Evolutionary conservation across 2,888 invertebrate genomes (phyloP).

Genomic region (Eueremaeus valkanovi): DNA sequence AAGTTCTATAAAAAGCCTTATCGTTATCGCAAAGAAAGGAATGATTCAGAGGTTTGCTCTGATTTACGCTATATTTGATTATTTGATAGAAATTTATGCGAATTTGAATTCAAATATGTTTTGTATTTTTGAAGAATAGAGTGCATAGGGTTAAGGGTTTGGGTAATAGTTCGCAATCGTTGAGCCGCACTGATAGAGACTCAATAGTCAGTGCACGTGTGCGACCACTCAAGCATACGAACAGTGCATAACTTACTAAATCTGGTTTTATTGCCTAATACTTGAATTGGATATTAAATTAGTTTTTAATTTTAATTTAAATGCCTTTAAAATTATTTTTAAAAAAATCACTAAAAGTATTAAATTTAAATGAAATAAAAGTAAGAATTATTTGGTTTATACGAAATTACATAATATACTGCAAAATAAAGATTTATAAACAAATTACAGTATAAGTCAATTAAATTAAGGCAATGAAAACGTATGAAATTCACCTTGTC

Average conservation of each 20-base stretch:
- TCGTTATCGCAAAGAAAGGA: not conserved
- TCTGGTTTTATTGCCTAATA: not conserved
- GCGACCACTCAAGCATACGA: conserved; percentile 7
- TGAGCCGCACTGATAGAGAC: not conserved
- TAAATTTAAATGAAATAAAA: too few species aligned
- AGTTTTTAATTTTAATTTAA: too few species aligned
- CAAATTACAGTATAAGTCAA: too few species aligned
- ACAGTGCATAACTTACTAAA: not conserved
- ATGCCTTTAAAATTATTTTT: too few species aligned
- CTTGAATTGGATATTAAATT: too few species aligned
- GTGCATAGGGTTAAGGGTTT: conserved; percentile 21
- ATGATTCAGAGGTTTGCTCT: conserved; percentile 14
- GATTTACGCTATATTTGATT: conserved; percentile 3
- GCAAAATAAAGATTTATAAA: too few species aligned
- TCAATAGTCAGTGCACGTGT: conserved; percentile 3
- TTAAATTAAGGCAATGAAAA: too few species aligned
- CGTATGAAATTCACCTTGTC: too few species aligned
- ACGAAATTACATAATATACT: too few species aligned
- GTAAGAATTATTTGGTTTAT: too few species aligned
- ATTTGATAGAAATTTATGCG: conserved; percentile 25
- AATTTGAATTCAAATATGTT: conserved; percentile 17
- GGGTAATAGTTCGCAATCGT: conserved; percentile 1
- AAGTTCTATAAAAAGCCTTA: not conserved
- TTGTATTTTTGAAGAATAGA: conserved; percentile 18
- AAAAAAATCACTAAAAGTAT: too few species aligned